Percentiles rank a stretch among this genome's conserved stretches.
Evolutionary conservation across 2,888 invertebrate species (phyloP).

Genomic region (Sesia bembeciformis): DNA sequence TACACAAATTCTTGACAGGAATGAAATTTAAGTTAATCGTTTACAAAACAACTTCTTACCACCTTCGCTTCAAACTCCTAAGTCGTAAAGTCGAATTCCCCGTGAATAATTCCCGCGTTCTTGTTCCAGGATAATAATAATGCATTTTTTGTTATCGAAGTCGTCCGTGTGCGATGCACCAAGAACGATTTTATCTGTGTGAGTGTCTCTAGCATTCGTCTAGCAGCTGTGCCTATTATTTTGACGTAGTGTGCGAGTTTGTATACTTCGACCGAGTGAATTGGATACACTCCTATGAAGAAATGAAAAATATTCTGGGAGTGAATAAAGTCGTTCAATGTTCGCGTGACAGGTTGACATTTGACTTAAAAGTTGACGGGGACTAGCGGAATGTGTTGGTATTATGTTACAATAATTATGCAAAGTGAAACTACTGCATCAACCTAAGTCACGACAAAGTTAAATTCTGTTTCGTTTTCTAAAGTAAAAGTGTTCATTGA

Average conservation of each 20-base stretch:
- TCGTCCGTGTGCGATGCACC: slow-evolving; percentile 63
- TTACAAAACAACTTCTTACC: slow-evolving; percentile 4
- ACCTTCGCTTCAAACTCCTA: neutral
- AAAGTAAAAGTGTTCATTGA: too few relatives aligned
- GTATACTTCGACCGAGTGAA: slow-evolving; percentile 22
- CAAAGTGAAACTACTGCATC: slow-evolving; percentile 31
- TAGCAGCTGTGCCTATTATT: slow-evolving; percentile 72
- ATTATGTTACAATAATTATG: slow-evolving; percentile 43
- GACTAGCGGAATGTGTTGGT: slow-evolving; percentile 37
- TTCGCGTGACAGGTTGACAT: slow-evolving; percentile 56
- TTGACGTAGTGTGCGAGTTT: slow-evolving; percentile 47
- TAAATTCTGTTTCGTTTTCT: too few relatives aligned
- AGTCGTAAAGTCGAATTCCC: slow-evolving; percentile 24
- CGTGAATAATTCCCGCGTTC: slow-evolving; percentile 16
- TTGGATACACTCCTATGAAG: slow-evolving; percentile 31
- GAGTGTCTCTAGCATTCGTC: slow-evolving; percentile 43
- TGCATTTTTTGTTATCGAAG: slow-evolving; percentile 63
- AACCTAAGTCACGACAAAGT: slow-evolving; percentile 30
- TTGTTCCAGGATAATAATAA: slow-evolving; percentile 66
- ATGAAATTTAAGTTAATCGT: slow-evolving; percentile 65
- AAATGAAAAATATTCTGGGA: slow-evolving; percentile 26
- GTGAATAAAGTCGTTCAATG: slow-evolving; percentile 35
- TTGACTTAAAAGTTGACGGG: slow-evolving; percentile 18
- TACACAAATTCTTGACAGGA: slow-evolving; percentile 20
- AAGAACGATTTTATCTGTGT: slow-evolving; percentile 18